Base-by-base conservation (phyloP, 2,113 vertebrate genomes). In the Neotoma lepida region DNA sequence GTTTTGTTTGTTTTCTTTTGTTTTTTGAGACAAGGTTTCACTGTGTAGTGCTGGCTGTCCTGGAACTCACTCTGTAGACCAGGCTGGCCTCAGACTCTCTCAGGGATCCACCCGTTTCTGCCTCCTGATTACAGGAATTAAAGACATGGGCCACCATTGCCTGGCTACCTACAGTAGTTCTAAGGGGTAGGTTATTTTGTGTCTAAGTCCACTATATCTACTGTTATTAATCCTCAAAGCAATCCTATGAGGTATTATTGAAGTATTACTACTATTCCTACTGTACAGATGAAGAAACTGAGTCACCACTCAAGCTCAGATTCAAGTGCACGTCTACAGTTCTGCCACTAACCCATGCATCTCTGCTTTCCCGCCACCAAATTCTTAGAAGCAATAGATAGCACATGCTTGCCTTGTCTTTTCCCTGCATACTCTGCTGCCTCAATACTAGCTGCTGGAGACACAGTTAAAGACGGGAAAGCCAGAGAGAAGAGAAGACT, bases 201-300 rank as follows among this genome's bases (percentile, higher is more conserved):
- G 87, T 77, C 71, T 92, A 86, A 92, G 35, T 10, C 28, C 64
- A 86, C 93, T 70, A 64, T 20, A 71, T 78, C 9, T 71, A 84
- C 20, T 70, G 49, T 80, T 80, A 88, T 13, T 80, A 81, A 51
- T 86, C 26, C 26, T 82, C n/a, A 71, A 44, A 87, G 74, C 66
- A 20, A 78, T 41, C 56, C 30, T 70, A 22, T 46, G 61, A 95
- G 88, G 44, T 51, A 8, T 26, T 73, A 78, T 28, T 78, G 73
- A 74, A 44, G 41, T 58, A 51, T 33, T 77, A 26, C 18, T n/a
- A 7, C 20, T 35, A 66, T 15, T 91, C 20, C 70, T 30, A 33
- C 78, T 89, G 89, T 70, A 90, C 20, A 54, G 9, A 22, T 70
- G 22, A 95, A 86, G 82, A 86, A 92, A 96, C 24, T 68, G 85